Percentiles rank a stretch among this genome's conserved stretches.
phyloP scores from a whole-genome alignment of 2,888 invertebrate species.

The Leptopilina myrica region DNA sequence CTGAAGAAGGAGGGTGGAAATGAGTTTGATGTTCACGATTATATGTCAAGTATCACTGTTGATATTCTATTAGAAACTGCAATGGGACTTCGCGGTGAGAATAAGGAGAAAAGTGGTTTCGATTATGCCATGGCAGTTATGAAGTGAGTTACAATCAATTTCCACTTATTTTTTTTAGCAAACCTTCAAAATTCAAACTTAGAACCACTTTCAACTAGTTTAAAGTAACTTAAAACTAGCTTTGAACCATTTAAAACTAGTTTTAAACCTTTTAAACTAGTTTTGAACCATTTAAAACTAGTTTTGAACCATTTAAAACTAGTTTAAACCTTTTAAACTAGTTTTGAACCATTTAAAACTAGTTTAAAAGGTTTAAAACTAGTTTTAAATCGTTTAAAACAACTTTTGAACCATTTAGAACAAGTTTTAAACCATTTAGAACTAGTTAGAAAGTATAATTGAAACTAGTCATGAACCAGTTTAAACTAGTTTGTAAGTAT shows the following conservation, averaged over 20 bases:
- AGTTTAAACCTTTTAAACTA: no score
- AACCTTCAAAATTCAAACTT: neutral
- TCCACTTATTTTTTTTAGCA: neutral
- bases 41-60: slow-evolving; percentile 78
- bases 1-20: slow-evolving; percentile 75
- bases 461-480: neutral
- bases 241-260: neutral
- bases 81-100: slow-evolving; percentile 78
- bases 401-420: no score
- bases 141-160: slow-evolving; percentile 74
- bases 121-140: slow-evolving; percentile 80
- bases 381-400: neutral
- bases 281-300: neutral
- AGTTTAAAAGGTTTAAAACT: neutral
- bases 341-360: no score
- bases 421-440: neutral
- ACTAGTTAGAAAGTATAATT: neutral
- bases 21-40: slow-evolving; percentile 78
- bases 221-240: no score
- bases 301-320: no score
- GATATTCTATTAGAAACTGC: slow-evolving; percentile 79
- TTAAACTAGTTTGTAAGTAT: neutral
- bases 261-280: neutral
- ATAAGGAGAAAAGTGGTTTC: slow-evolving; percentile 77
- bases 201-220: neutral